Evolutionary conservation across 2,797 vertebrate genomes (phyloP).

Genomic region (Diplodus sargus): DNA sequence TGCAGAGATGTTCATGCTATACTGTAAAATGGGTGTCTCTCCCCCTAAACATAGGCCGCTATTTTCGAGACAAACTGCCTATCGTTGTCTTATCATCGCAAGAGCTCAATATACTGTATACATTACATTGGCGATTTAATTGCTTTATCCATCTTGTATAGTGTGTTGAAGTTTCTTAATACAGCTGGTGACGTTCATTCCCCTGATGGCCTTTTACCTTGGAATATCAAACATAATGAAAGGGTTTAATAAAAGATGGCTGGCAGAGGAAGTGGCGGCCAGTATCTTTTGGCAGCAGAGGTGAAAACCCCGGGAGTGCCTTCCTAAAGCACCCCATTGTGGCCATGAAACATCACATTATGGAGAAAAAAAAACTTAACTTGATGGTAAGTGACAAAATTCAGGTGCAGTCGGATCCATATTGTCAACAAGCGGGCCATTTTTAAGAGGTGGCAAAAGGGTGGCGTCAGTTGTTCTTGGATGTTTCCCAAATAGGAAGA

Average conservation of each 20-base stretch:
- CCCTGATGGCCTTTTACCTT: constrained; percentile 55
- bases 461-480: constrained; percentile 68
- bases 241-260: constrained; percentile 62
- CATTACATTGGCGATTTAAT: constrained; percentile 48
- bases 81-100: constrained; percentile 35
- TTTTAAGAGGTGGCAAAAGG: constrained; percentile 42
- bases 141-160: constrained; percentile 52
- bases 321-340: constrained; percentile 42
- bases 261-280: constrained; percentile 18
- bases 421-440: constrained; percentile 16
- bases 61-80: constrained; percentile 52
- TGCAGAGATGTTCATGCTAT: constrained; percentile 19
- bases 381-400: constrained; percentile 8
- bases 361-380: constrained; percentile 18
- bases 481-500: constrained; percentile 61
- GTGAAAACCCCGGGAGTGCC: constrained; percentile 43
- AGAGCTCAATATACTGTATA: constrained; percentile 13
- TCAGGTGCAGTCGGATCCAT: constrained; percentile 32
- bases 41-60: constrained; percentile 23
- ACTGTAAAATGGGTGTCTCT: constrained; percentile 42
- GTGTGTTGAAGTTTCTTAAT: constrained; percentile 29
- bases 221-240: constrained; percentile 60
- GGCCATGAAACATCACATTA: constrained; percentile 47
- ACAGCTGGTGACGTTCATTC: constrained; percentile 22
- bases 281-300: constrained; percentile 39